Percentiles rank a stretch among this genome's conserved stretches.
phyloP scores from a whole-genome alignment of 2,888 invertebrate species.

The Teleiodes luculella region DNA sequence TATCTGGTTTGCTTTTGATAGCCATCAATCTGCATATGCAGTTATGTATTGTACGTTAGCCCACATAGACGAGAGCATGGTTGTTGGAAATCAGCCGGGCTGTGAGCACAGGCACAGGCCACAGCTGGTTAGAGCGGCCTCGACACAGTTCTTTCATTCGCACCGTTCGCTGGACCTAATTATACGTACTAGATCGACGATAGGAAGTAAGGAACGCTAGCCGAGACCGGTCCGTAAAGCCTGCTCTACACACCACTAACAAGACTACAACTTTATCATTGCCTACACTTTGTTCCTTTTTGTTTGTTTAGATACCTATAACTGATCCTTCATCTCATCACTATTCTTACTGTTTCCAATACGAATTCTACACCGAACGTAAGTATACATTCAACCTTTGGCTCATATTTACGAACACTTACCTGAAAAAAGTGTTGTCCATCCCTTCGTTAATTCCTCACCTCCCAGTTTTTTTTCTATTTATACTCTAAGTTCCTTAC shows the following conservation, averaged over 20 bases:
- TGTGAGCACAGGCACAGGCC: too few species aligned
- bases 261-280: neutral
- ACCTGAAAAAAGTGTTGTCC: too few species aligned
- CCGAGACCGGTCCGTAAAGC: conserved; percentile 48
- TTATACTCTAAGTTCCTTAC: too few species aligned
- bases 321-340: too few species aligned
- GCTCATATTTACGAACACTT: too few species aligned
- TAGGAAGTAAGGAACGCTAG: conserved; percentile 54
- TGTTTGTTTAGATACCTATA: too few species aligned
- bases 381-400: too few species aligned
- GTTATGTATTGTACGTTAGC: conserved; percentile 9
- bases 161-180: conserved; percentile 58
- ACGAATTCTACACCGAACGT: too few species aligned
- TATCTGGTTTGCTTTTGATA: neutral
- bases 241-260: neutral
- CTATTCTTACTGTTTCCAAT: too few species aligned
- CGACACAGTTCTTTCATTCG: conserved; percentile 58
- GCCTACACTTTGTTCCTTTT: too few species aligned
- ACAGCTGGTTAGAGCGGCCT: conserved; percentile 44
- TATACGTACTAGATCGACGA: conserved; percentile 48
- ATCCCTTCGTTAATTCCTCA: too few species aligned
- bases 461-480: too few species aligned
- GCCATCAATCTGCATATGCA: neutral
- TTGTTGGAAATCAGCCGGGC: conserved; percentile 12
- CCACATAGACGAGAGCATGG: conserved; percentile 18